Base-by-base conservation (phyloP, 2,797 vertebrate genomes). In the Onychomys leucogaster region DNA sequence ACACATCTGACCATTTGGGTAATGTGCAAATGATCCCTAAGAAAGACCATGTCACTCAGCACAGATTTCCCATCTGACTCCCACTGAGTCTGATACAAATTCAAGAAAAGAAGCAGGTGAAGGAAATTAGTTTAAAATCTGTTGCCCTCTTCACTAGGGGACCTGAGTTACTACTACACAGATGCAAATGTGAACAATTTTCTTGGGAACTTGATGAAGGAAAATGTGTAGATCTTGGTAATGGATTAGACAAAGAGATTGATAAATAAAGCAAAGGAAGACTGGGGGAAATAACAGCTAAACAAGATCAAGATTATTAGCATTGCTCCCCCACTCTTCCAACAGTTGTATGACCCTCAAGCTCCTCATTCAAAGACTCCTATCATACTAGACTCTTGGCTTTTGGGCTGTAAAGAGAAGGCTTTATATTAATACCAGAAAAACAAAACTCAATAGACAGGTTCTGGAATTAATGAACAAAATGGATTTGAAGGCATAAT, bases 51-150 rank as follows among this genome's bases (percentile, higher is more conserved):
- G 29, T 37, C 23, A 25, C 34, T 93, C 8, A 2, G 2, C 25
- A 46, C 16, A 43, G 9, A 23, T 77, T 71, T 57, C 25, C 34
- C 6, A 57, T 29, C 71, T 46, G 19, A 16, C 52, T 69, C 88
- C 37, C 21, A 41, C 19, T 46, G 2, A 84, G 27, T 55, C 69
- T 69, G 34, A 77, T 63, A 85, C 25, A 82, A 94, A 75, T 67
- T 69, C 16, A 78, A 59, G 27, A 75, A 71, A 89, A 92, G 71
- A 85, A 94, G 82, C 16, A 76, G 73, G 67, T n/a, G 34, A 76
- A 94, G 12, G 29, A 89, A 92, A 90, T 86, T 43, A 55, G 57
- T 57, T 61, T 85, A 25, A 97, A 96, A 88, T 43, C 5, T 83
- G 12, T 71, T 65, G 25, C 57, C 77, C 29, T 25, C 5, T 65